Evolutionary conservation across 2,797 vertebrate species (phyloP).

Genomic region (Allobates femoralis): DNA sequence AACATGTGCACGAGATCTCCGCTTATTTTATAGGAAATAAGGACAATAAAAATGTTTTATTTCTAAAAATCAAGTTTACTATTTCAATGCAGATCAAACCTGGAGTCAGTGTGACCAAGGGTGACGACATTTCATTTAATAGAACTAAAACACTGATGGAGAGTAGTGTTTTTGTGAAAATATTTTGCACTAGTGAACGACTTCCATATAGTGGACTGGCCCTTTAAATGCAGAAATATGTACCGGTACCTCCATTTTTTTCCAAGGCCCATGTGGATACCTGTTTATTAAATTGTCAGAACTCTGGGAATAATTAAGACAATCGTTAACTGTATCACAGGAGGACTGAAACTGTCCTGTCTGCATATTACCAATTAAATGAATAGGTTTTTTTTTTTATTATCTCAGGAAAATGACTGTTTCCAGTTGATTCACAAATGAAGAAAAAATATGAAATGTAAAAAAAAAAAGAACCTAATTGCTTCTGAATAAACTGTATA

Average conservation of each 20-base stretch:
- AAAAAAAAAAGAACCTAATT: not conserved
- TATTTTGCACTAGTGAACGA: not conserved
- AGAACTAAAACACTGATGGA: not conserved
- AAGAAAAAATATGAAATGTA: not conserved
- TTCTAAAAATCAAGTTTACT: not conserved
- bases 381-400: slow-evolving; percentile 11
- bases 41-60: not conserved
- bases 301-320: slow-evolving; percentile 41
- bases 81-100: not conserved
- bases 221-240: slow-evolving; percentile 19
- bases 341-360: slow-evolving; percentile 17
- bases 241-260: not conserved
- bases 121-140: not conserved
- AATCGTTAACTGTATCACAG: slow-evolving; percentile 28
- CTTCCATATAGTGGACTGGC: not conserved
- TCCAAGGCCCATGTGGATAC: not conserved
- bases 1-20: too few species aligned
- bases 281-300: not conserved
- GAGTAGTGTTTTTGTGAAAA: not conserved
- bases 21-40: too few species aligned
- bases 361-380: slow-evolving; percentile 2
- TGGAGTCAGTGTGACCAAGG: not conserved
- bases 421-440: slow-evolving; percentile 1
- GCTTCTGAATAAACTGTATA: not conserved
- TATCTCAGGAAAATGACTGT: slow-evolving; percentile 51